phyloP scores from a whole-genome alignment of 1,140 invertebrate species.

The Ptiloglossa arizonensis region DNA sequence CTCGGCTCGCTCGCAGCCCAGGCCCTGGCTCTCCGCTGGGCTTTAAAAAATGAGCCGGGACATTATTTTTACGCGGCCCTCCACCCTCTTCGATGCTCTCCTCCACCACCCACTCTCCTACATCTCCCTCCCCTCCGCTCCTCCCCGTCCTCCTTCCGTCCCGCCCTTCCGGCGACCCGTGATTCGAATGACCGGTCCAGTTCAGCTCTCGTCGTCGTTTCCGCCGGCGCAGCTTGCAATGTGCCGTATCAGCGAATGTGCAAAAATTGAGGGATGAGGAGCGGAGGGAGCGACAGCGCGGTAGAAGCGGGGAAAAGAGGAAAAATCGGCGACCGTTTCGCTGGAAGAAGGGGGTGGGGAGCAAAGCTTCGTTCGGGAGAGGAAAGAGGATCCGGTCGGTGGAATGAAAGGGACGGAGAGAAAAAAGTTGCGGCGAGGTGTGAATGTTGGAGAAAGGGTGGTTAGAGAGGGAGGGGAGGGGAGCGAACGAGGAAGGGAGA shows the following conservation, averaged over 20 bases:
- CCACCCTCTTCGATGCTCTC: conserved; percentile 37
- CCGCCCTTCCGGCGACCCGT: conserved; percentile 10
- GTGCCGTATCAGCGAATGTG: conserved; percentile 75
- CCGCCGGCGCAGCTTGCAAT: conserved; percentile 70
- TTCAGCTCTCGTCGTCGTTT: conserved; percentile 51
- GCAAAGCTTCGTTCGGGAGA: conserved; percentile 42
- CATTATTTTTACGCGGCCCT: conserved; percentile 74
- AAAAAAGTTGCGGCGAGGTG: conserved; percentile 43
- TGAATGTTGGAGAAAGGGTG: conserved; percentile 16
- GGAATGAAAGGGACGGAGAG: background rate
- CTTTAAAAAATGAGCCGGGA: conserved; percentile 77
- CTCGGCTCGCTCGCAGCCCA: conserved; percentile 23
- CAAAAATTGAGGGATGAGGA: conserved; percentile 69
- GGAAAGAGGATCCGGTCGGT: conserved; percentile 4
- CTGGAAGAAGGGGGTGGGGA: conserved; percentile 7
- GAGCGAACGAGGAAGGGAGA: background rate
- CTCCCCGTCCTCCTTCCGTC: conserved; percentile 19
- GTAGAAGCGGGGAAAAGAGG: background rate
- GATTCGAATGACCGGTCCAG: conserved; percentile 60
- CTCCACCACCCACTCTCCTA: too few relatives aligned
- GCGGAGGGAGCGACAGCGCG: background rate
- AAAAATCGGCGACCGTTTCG: conserved; percentile 34
- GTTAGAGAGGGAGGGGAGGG: background rate
- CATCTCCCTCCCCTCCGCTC: too few relatives aligned
- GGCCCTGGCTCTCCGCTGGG: conserved; percentile 54